These are phyloP conservation scores for Bergia puertoricense DNA, from an alignment of 92 coral and sea anemone species.

Conservation along the genomic window DNA sequence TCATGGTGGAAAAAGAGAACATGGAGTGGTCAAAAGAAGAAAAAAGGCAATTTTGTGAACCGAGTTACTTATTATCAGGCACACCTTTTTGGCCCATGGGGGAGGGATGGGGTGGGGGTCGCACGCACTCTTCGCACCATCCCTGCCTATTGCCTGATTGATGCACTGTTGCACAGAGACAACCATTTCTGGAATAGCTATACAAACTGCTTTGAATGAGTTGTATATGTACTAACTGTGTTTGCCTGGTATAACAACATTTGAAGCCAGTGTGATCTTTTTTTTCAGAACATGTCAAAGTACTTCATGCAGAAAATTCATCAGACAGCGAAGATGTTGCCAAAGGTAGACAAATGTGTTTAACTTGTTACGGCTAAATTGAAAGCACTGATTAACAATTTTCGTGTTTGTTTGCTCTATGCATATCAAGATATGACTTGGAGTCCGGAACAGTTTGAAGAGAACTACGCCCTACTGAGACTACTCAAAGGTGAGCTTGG, in stretches of 20 bases:
- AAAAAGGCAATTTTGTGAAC: no score
- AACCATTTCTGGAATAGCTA: background rate
- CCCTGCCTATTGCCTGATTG: no score
- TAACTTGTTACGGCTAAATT: background rate
- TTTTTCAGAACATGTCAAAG: conserved; percentile 4
- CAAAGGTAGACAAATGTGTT: background rate
- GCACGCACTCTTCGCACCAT: no score
- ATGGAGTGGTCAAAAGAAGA: no score
- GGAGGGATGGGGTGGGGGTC: no score
- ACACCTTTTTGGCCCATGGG: no score
- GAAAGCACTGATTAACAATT: background rate
- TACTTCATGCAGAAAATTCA: background rate
- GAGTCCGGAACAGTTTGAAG: conserved; percentile 29
- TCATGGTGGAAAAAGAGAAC: no score
- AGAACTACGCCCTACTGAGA: conserved; percentile 15
- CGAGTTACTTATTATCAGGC: no score
- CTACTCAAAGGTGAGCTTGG: conserved; percentile 27
- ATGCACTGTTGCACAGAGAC: no score
- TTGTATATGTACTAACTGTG: background rate
- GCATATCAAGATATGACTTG: background rate
- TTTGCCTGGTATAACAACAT: background rate
- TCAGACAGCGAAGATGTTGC: background rate
- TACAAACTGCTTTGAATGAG: background rate
- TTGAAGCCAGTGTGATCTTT: background rate
- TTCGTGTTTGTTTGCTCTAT: background rate